Percentiles rank a stretch among this genome's conserved stretches.
These are phyloP conservation scores for Eupsilia transversa DNA, from an alignment of 2,888 invertebrate species.

Conservation along the genomic window DNA sequence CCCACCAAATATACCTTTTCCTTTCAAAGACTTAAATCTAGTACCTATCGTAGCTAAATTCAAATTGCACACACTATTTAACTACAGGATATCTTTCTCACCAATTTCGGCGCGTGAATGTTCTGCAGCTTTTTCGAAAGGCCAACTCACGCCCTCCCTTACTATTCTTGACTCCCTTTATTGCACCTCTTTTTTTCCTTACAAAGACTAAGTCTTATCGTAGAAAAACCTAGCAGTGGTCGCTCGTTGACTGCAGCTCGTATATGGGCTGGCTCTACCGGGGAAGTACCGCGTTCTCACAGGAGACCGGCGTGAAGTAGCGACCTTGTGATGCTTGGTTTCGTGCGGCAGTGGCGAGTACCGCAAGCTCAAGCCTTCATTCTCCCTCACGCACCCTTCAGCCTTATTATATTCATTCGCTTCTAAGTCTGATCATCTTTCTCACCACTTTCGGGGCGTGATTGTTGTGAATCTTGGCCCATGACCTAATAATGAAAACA, in stretches of 20 bases:
- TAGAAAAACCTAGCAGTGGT: slow-evolving; percentile 26
- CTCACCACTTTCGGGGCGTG: neutral
- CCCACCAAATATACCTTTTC: neutral
- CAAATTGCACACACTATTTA: neutral
- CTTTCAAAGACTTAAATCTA: neutral
- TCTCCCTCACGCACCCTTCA: neutral
- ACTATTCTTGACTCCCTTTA: neutral
- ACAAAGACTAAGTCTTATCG: neutral
- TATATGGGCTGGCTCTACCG: slow-evolving; percentile 32
- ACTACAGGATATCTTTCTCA: neutral
- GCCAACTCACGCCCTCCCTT: neutral
- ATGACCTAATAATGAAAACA: neutral
- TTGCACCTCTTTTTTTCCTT: neutral
- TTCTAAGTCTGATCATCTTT: neutral
- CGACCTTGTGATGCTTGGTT: slow-evolving; percentile 1
- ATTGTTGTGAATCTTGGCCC: neutral
- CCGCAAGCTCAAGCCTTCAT: slow-evolving; percentile 3
- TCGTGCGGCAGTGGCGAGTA: neutral
- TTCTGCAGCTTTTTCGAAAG: neutral
- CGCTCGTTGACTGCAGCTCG: neutral
- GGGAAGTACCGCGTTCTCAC: slow-evolving; percentile 48
- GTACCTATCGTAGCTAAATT: neutral
- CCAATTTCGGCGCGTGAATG: neutral
- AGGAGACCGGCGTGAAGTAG: neutral
- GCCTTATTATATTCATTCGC: neutral